Evolutionary conservation across 2,888 invertebrate species (phyloP), one percentile per base, ranked within the genome.

Genomic region (Dimorphilus gyrociliatus): DNA sequence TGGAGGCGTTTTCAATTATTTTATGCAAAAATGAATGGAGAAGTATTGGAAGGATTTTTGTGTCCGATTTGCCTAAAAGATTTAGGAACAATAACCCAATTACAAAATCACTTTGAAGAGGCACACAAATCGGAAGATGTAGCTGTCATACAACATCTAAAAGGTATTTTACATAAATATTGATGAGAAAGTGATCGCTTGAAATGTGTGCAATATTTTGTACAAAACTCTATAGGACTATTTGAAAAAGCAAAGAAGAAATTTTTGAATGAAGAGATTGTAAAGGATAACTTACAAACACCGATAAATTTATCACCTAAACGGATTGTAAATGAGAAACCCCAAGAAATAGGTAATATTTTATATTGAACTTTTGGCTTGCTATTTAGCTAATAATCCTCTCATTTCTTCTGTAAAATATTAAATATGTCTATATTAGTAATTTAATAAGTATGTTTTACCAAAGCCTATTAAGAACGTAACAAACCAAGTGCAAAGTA

Each of bases 1-100:
- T n/a, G n/a, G n/a, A n/a, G n/a, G n/a, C n/a, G n/a, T n/a, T n/a
- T n/a, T n/a, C n/a, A n/a, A n/a, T n/a, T n/a, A n/a, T n/a, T n/a
- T n/a, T n/a, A n/a, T n/a, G n/a, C n/a, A n/a, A n/a, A n/a, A n/a
- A n/a, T n/a, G n/a, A n/a, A n/a, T n/a, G n/a, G n/a, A n/a, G 53
- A 50, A 26, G 52, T 58, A 16, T 40, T 81, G 36, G 88, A 92
- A 63, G 92, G 92, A 4, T 90, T 92, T 55, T 68, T 92, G 7
- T 92, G 92, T 60, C 90, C 92, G 0, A 81, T 88, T 48, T 92
- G 92, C 53, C 78, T 82, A 65, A 75, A 76, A 23, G 88, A 92
- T 60, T 70, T 85, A 27, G 79, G 81, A 53, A 79, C 82, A 10
- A 76, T 82, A 4, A 71, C 74, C 30, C 76, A 78, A 53, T 68